Conservation (phyloP, 2,797 vertebrate genomes). For the Syngnathus acus region DNA sequence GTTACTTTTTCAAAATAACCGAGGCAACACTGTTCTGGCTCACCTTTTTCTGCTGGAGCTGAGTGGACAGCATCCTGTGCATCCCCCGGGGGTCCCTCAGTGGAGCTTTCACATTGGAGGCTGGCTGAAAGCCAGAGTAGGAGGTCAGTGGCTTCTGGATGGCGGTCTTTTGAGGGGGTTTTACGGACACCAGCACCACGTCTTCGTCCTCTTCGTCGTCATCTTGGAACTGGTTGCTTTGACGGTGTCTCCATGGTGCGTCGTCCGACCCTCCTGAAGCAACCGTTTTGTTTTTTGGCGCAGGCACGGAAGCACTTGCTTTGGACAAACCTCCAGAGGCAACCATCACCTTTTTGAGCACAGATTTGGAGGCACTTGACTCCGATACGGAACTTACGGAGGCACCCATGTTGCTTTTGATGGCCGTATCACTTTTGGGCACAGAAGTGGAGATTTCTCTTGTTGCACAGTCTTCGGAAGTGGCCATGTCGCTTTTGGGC, state of each 20-base stretch:
- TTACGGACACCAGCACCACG: slow-evolving; percentile 52
- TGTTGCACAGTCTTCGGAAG: slow-evolving; percentile 8
- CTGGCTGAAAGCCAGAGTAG: slow-evolving; percentile 58
- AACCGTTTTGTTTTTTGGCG: neutral
- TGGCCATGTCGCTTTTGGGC: neutral
- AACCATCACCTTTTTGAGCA: neutral
- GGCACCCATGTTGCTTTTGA: neutral
- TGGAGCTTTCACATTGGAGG: slow-evolving; percentile 20
- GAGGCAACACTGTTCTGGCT: neutral
- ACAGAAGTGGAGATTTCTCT: neutral
- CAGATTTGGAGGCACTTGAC: neutral
- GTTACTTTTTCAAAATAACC: too few relatives aligned
- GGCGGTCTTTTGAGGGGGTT: slow-evolving; percentile 41
- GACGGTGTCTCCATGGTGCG: slow-evolving; percentile 7
- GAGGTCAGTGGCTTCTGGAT: slow-evolving; percentile 62
- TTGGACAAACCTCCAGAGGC: neutral
- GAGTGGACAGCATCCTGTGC: slow-evolving; percentile 61
- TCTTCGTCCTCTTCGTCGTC: slow-evolving; percentile 48
- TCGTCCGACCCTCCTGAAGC: slow-evolving; percentile 1
- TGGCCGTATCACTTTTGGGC: neutral
- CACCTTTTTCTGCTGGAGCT: slow-evolving; percentile 89
- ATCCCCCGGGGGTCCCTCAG: slow-evolving; percentile 48
- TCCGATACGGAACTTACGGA: slow-evolving; percentile 10
- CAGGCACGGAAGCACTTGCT: neutral
- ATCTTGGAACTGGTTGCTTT: slow-evolving; percentile 7